A percentile compares a stretch with the other conserved stretches of the same genome.
phyloP scores from a whole-genome alignment of 37 sponge, comb jelly and placozoan genomes.

The Halisarca cf. caerulea region DNA sequence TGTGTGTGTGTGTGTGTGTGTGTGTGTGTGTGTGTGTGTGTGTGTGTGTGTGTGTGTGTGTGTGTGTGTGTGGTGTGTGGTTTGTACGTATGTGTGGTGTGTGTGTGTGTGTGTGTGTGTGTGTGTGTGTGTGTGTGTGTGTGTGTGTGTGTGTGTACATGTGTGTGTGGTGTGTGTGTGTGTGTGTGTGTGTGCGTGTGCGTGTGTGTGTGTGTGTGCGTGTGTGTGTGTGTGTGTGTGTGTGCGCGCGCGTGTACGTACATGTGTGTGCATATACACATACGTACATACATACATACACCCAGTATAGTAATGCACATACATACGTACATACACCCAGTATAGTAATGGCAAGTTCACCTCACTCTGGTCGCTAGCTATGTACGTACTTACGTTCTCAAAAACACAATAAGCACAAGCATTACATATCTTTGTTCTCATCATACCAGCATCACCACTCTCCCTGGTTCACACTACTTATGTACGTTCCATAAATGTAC shows the following conservation, averaged over 20 bases:
- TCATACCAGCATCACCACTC: too few species aligned
- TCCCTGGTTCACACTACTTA: too few species aligned
- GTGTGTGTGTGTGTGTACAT: slow-evolving; percentile 37
- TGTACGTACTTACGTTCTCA: too few species aligned
- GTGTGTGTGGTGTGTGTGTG: slow-evolving; percentile 23
- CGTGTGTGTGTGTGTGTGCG: too few species aligned
- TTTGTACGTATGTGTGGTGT: neutral
- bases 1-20: slow-evolving; percentile 17
- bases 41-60: slow-evolving; percentile 50
- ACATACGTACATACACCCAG: neutral
- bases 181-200: slow-evolving; percentile 2
- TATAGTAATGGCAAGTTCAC: too few species aligned
- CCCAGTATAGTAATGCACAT: neutral
- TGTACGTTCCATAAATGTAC: too few species aligned
- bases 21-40: slow-evolving; percentile 31
- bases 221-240: slow-evolving; percentile 11
- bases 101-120: slow-evolving; percentile 45
- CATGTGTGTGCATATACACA: neutral
- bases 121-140: slow-evolving; percentile 41
- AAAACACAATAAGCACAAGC: too few species aligned
- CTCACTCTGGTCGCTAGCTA: too few species aligned
- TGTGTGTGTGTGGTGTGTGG: slow-evolving; percentile 29
- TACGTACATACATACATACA: neutral
- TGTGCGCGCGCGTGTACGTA: neutral
- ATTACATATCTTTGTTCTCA: too few species aligned